phyloP scores from a whole-genome alignment of 2,888 invertebrate species.

The Agonopterix arenella region DNA sequence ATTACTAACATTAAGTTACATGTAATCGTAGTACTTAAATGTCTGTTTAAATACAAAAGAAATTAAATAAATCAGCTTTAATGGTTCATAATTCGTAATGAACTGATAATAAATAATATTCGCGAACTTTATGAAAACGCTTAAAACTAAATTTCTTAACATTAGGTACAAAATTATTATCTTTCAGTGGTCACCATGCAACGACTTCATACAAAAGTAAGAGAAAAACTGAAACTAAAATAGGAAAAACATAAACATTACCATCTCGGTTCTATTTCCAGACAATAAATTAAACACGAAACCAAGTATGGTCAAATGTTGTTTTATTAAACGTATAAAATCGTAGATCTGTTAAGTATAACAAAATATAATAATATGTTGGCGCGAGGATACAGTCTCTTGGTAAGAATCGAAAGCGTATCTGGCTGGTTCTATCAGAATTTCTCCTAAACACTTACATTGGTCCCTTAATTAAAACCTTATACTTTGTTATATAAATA shows the following conservation, averaged over 20 bases:
- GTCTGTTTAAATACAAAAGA: slow-evolving; percentile 72
- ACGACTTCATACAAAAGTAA: slow-evolving; percentile 41
- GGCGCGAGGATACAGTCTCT: slow-evolving; percentile 59
- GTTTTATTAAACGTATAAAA: slow-evolving; percentile 62
- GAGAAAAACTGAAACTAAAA: slow-evolving; percentile 65
- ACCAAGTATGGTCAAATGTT: slow-evolving; percentile 51
- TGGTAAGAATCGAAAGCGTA: slow-evolving; percentile 55
- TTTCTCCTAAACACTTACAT: slow-evolving; percentile 73
- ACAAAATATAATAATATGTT: slow-evolving; percentile 39
- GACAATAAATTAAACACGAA: slow-evolving; percentile 58
- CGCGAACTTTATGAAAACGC: slow-evolving; percentile 70
- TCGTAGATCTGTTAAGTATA: slow-evolving; percentile 49
- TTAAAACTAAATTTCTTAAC: slow-evolving; percentile 65
- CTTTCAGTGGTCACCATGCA: slow-evolving; percentile 64
- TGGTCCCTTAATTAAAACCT: slow-evolving; percentile 76
- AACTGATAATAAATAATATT: slow-evolving; percentile 77
- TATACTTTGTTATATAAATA: slow-evolving; percentile 75
- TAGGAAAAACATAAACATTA: slow-evolving; percentile 44
- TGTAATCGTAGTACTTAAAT: slow-evolving; percentile 60
- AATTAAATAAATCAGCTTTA: slow-evolving; percentile 74
- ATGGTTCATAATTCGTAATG: slow-evolving; percentile 73
- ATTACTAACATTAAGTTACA: slow-evolving; percentile 69
- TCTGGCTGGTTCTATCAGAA: slow-evolving; percentile 58
- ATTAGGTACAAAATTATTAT: slow-evolving; percentile 75
- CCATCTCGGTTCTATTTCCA: slow-evolving; percentile 45